phyloP scores from a whole-genome alignment of 2,888 invertebrate species.

The Aphodius granarius region DNA sequence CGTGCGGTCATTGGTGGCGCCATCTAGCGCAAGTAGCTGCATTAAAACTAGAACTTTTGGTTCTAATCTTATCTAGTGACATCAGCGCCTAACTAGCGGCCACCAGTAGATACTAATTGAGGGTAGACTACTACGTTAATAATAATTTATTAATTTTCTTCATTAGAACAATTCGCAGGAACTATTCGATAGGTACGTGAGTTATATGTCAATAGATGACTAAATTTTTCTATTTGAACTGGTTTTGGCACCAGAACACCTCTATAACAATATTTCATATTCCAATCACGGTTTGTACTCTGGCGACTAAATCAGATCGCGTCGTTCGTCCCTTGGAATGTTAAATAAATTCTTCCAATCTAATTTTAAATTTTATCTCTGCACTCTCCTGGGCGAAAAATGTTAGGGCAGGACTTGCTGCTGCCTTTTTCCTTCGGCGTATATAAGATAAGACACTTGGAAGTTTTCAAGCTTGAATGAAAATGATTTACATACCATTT shows the following conservation, averaged over 20 bases:
- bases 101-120: too few species aligned
- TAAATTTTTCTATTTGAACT: not conserved
- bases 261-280: conserved; percentile 33
- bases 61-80: too few species aligned
- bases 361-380: not conserved
- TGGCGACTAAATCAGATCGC: conserved; percentile 50
- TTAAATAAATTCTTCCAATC: not conserved
- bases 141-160: too few species aligned
- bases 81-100: too few species aligned
- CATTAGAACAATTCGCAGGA: not conserved
- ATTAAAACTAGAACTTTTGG: too few species aligned
- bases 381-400: not conserved
- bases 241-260: not conserved
- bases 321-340: not conserved
- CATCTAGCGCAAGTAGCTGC: too few species aligned
- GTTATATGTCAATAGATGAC: not conserved
- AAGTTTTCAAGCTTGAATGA: not conserved
- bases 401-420: not conserved
- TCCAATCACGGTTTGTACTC: conserved; percentile 45
- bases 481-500: not conserved
- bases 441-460: not conserved
- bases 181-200: not conserved
- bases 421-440: not conserved
- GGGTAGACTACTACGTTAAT: too few species aligned
- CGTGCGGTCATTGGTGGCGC: too few species aligned